These are phyloP conservation scores for Polypterus senegalus DNA, from an alignment of 2,113 vertebrate species.

Conservation along the genomic window DNA sequence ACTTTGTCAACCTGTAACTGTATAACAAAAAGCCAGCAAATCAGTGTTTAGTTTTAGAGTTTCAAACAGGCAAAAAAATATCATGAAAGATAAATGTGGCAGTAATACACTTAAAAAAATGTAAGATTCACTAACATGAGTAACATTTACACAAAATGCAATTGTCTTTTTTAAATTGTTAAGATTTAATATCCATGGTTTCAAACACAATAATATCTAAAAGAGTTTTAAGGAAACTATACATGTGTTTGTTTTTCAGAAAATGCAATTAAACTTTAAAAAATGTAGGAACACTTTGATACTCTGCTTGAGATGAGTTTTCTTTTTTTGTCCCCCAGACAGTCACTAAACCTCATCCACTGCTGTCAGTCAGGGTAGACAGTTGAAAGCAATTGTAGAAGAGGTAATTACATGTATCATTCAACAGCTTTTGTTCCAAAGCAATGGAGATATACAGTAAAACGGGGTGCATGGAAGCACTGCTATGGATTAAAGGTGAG, in stretches of 20 bases:
- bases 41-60: no score
- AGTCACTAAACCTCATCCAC: slow-evolving; percentile 63
- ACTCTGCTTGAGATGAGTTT: neutral
- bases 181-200: no score
- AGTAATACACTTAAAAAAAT: no score
- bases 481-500: slow-evolving; percentile 51
- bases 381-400: slow-evolving; percentile 80
- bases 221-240: no score
- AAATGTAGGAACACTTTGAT: slow-evolving; percentile 27
- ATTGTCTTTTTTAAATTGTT: no score
- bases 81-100: no score
- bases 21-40: no score
- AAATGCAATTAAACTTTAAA: slow-evolving; percentile 19
- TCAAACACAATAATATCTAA: no score
- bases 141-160: no score
- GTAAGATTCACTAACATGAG: no score
- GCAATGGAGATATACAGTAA: slow-evolving; percentile 66
- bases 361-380: slow-evolving; percentile 58
- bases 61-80: no score
- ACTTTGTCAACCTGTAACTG: no score
- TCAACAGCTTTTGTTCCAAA: slow-evolving; percentile 79
- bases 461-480: slow-evolving; percentile 54
- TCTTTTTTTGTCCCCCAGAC: slow-evolving; percentile 46
- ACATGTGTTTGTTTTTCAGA: slow-evolving; percentile 1
- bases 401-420: slow-evolving; percentile 87